Conservation (phyloP, 1,140 invertebrate species). For the Luehdorfia chinensis region DNA sequence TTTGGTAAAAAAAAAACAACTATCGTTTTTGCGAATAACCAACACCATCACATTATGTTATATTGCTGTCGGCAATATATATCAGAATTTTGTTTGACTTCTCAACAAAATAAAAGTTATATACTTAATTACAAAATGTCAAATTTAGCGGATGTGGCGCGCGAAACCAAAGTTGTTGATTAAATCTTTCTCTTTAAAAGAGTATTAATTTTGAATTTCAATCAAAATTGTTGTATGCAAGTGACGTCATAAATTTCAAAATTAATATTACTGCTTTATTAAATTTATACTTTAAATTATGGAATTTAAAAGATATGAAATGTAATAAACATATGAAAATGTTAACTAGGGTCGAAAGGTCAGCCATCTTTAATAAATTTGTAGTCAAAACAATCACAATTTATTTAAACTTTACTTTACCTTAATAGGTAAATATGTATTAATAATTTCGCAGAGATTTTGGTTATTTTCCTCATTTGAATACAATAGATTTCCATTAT, state of each 20-base stretch:
- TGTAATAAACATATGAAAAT: constrained; percentile 47
- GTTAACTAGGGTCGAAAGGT: constrained; percentile 33
- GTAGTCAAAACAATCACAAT: constrained; percentile 82
- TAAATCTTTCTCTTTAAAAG: too few relatives aligned
- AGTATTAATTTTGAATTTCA: too few relatives aligned
- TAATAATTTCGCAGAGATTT: constrained; percentile 81
- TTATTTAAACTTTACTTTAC: constrained; percentile 69
- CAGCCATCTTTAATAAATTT: constrained; percentile 57
- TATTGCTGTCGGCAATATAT: too few relatives aligned
- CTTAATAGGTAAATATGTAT: constrained; percentile 85
- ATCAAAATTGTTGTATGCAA: too few relatives aligned
- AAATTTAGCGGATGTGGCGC: constrained; percentile 16
- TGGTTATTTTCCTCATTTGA: constrained; percentile 76
- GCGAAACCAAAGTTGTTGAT: too few relatives aligned
- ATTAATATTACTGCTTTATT: too few relatives aligned
- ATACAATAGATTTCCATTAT: constrained; percentile 82
- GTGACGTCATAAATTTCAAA: too few relatives aligned
- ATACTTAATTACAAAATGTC: constrained; percentile 14
- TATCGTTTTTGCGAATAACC: background rate
- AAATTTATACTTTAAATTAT: too few relatives aligned
- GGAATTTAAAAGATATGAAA: constrained; percentile 13
- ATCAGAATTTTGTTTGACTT: too few relatives aligned
- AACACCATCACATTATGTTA: too few relatives aligned
- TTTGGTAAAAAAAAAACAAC: constrained; percentile 16
- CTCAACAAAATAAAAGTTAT: too few relatives aligned